Conservation (phyloP, 2,113 vertebrate genomes). For the Eptatretus burgeri region DNA sequence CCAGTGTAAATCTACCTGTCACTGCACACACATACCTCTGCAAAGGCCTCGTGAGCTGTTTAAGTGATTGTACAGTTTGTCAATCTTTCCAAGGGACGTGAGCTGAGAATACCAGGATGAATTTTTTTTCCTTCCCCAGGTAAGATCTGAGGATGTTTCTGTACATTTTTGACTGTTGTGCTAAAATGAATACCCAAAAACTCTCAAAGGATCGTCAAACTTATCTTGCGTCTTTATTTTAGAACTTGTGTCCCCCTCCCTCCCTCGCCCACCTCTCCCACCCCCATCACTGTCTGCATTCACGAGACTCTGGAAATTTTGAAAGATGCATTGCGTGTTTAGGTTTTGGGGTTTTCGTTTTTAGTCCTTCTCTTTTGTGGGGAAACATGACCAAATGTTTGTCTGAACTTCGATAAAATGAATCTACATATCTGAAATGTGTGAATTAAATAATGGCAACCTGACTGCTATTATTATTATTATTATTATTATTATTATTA, state of each 20-base stretch:
- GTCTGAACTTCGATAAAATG: neutral
- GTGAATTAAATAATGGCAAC: too few species aligned
- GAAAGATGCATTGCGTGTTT: neutral
- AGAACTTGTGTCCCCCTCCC: neutral
- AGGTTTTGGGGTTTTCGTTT: neutral
- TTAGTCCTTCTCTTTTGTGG: neutral
- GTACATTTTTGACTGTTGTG: conserved; percentile 1
- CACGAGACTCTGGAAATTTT: neutral
- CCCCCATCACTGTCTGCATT: neutral
- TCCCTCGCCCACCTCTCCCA: neutral
- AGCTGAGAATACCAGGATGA: neutral
- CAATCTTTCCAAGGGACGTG: neutral
- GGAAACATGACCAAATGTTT: conserved; percentile 5
- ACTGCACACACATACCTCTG: conserved; percentile 4
- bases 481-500: too few species aligned
- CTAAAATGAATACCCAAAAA: neutral
- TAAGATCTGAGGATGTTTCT: conserved; percentile 1
- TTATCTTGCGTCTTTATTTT: neutral
- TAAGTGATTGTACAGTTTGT: neutral
- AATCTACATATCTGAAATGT: too few species aligned
- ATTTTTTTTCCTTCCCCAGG: neutral
- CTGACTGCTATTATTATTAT: too few species aligned
- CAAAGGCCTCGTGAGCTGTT: conserved; percentile 4
- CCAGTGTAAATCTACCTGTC: conserved; percentile 4
- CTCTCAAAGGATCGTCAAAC: neutral